Evolutionary conservation across 23 tunicate genomes (phyloP), one percentile per base, ranked within the genome.

Genomic region (Halocynthia aurantium): DNA sequence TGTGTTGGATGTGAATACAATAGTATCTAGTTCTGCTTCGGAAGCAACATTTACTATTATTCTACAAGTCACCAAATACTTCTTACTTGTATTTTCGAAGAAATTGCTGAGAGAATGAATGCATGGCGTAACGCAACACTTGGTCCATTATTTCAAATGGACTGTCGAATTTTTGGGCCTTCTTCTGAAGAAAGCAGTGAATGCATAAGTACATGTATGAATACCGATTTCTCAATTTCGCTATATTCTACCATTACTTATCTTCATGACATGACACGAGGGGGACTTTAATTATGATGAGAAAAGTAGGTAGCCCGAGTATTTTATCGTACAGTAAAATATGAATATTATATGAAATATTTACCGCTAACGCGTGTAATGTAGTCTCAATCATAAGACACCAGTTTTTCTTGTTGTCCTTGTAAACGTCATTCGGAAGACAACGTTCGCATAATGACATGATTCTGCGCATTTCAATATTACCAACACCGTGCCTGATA

Each of bases 61-160:
- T 2, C 6, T 49, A 1, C 31, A 76, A 76, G 55, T 78, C 7
- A 78, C 19, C 49, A 50, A 21, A 50, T 19, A 1, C 7, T 60
- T 75, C 80, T 86, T 61, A 92, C 98, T 21, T 21, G 72, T 87
- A 92, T 8, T 76, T 12, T 82, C 89, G 78, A 13, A 85, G 79
- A 69, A 92, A 92, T 57, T 69, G 76, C 62, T 72, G 55, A 52
- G 71, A 67, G 53, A 92, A 82, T 31, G 84, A 62, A 50, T 79
- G 81, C 80, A 90, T 49, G 31, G 93, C 87, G 55, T 86, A 92
- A n/a, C 92, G 71, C 12, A 92, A 69, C 19, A 92, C 86, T 86
- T 92, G 92, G 19, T 81, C 81, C 92, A 92, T 87, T 61, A 92
- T 79, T 65, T 86, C 93, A 52, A 61, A 10, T 6, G 71, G 55